Percentiles rank a stretch among this genome's conserved stretches.
Evolutionary conservation across 2,888 invertebrate species (phyloP).

Genomic region (Ischnus inquisitorius): DNA sequence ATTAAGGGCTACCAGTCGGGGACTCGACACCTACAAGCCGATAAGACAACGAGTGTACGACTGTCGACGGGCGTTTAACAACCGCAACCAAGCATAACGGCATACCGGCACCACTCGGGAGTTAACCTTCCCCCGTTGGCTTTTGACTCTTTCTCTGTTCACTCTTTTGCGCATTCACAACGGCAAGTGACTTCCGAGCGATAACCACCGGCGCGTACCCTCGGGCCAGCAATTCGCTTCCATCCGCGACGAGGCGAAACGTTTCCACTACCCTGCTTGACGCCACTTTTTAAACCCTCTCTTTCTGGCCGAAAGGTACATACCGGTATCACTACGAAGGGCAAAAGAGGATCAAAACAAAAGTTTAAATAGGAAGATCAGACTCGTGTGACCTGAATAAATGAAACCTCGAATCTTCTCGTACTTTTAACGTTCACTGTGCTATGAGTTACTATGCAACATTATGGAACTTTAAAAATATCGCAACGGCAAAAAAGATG

Average conservation of each 20-base stretch:
- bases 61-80: slow-evolving; percentile 76
- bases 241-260: slow-evolving; percentile 49
- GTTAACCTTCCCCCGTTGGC: slow-evolving; percentile 39
- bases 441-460: neutral
- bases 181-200: slow-evolving; percentile 65
- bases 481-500: neutral
- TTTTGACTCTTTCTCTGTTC: slow-evolving; percentile 42
- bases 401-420: neutral
- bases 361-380: slow-evolving; percentile 56
- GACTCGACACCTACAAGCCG: slow-evolving; percentile 61
- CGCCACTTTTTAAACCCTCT: slow-evolving; percentile 46
- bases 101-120: slow-evolving; percentile 41
- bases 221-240: slow-evolving; percentile 53
- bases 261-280: slow-evolving; percentile 53
- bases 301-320: slow-evolving; percentile 8
- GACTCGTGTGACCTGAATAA: neutral
- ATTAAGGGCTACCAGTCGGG: slow-evolving; percentile 60
- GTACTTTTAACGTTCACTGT: neutral
- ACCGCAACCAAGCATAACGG: slow-evolving; percentile 62
- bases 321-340: neutral
- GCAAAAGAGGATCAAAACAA: slow-evolving; percentile 22
- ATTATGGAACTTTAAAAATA: neutral
- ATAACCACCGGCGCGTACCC: slow-evolving; percentile 61
- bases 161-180: slow-evolving; percentile 49
- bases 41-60: slow-evolving; percentile 73